Evolutionary conservation across 2,113 vertebrate species (phyloP).

Genomic region (Anser brachyrhynchus): DNA sequence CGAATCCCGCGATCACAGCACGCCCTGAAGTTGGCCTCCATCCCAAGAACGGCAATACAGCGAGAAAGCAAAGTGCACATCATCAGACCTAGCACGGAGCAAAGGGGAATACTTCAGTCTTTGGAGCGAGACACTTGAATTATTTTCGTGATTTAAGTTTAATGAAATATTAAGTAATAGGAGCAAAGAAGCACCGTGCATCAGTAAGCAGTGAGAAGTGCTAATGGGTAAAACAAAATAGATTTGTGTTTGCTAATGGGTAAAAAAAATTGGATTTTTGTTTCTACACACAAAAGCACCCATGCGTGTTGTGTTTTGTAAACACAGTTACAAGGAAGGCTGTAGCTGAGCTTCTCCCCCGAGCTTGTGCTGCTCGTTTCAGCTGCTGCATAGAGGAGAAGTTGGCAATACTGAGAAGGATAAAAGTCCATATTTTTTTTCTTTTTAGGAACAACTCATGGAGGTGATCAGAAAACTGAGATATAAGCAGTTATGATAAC

Average conservation of each 20-base stretch:
- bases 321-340: background rate
- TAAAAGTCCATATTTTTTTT: background rate
- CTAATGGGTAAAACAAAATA: background rate
- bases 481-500: background rate
- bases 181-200: background rate
- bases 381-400: background rate
- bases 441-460: background rate
- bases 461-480: constrained; percentile 11
- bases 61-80: background rate
- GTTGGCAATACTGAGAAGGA: background rate
- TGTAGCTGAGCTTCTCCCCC: background rate
- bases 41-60: background rate
- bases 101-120: background rate
- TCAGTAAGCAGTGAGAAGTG: background rate
- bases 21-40: background rate
- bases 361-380: background rate
- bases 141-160: background rate
- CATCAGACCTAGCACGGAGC: background rate
- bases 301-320: background rate
- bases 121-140: background rate
- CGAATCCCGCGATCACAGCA: background rate
- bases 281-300: background rate
- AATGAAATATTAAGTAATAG: background rate
- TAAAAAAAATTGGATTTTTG: background rate
- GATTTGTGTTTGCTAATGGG: background rate